These are phyloP conservation scores for Ctenicera cuprea DNA, from an alignment of 2,888 invertebrate species.

Conservation along the genomic window DNA sequence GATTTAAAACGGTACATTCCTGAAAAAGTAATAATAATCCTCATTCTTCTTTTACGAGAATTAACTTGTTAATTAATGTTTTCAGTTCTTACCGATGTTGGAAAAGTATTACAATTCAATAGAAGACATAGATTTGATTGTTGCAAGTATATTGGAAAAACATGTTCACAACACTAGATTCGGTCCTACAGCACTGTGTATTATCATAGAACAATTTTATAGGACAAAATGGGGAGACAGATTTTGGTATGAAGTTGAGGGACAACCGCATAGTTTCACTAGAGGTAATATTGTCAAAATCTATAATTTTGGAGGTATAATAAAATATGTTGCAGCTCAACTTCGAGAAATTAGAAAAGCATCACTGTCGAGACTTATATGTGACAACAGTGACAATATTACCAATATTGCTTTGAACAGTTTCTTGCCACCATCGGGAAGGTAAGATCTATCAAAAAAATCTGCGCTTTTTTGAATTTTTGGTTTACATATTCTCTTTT, in stretches of 20 bases:
- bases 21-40: conserved; percentile 57
- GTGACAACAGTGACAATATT: conserved; percentile 80
- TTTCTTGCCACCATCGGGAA: conserved; percentile 35
- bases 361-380: conserved; percentile 78
- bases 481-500: neutral
- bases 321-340: conserved; percentile 72
- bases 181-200: conserved; percentile 83
- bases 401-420: conserved; percentile 62
- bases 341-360: conserved; percentile 79
- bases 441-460: conserved; percentile 37
- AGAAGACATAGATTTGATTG: conserved; percentile 85
- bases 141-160: conserved; percentile 82
- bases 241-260: conserved; percentile 82
- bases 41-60: neutral
- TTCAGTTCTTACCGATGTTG: conserved; percentile 73
- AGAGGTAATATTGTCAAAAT: no score
- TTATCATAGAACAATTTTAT: conserved; percentile 84
- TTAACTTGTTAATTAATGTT: conserved; percentile 10
- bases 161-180: conserved; percentile 78
- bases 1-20: conserved; percentile 78
- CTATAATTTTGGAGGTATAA: no score
- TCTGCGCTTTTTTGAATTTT: no score
- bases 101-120: conserved; percentile 76
- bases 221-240: conserved; percentile 81
- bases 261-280: conserved; percentile 73